Evolutionary conservation across 2,113 vertebrate genomes (phyloP).

Genomic region (Oostethus manadensis): DNA sequence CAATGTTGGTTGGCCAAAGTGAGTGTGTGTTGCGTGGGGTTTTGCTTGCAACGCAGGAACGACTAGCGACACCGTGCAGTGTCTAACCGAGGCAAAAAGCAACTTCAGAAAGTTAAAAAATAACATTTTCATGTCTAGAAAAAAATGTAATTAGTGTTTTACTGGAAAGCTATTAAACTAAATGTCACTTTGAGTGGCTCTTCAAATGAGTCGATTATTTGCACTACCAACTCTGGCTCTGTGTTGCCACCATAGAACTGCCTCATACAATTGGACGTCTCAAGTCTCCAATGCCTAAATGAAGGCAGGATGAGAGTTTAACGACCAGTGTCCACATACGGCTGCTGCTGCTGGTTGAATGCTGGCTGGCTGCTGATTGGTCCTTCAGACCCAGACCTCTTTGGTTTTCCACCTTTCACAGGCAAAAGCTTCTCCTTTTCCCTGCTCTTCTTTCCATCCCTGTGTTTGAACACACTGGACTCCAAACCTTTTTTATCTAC

Average conservation of each 20-base stretch:
- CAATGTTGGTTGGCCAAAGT: no score
- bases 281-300: slow-evolving; percentile 30
- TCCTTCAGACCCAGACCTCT: slow-evolving; percentile 36
- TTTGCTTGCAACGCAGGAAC: no score
- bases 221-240: slow-evolving; percentile 4
- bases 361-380: slow-evolving; percentile 38
- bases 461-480: slow-evolving; percentile 43
- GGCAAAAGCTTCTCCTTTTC: slow-evolving; percentile 54
- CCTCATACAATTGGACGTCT: slow-evolving; percentile 18
- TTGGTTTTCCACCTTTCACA: slow-evolving; percentile 59
- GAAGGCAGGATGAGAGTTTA: slow-evolving; percentile 28
- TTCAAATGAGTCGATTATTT: slow-evolving; percentile 29
- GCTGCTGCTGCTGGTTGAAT: slow-evolving; percentile 35
- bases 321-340: slow-evolving; percentile 24
- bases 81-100: not conserved
- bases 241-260: slow-evolving; percentile 20
- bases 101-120: slow-evolving; percentile 14
- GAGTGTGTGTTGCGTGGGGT: no score
- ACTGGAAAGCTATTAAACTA: slow-evolving; percentile 15
- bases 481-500: slow-evolving; percentile 49
- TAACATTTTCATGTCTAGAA: slow-evolving; percentile 18
- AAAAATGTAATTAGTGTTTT: slow-evolving; percentile 25
- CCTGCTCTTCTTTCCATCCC: slow-evolving; percentile 30
- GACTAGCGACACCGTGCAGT: no score
- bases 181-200: slow-evolving; percentile 25